A percentile compares a stretch with the other conserved stretches of the same genome.
These are phyloP conservation scores for Sciaenops ocellatus DNA, from an alignment of 2,797 vertebrate genomes.

Conservation along the genomic window DNA sequence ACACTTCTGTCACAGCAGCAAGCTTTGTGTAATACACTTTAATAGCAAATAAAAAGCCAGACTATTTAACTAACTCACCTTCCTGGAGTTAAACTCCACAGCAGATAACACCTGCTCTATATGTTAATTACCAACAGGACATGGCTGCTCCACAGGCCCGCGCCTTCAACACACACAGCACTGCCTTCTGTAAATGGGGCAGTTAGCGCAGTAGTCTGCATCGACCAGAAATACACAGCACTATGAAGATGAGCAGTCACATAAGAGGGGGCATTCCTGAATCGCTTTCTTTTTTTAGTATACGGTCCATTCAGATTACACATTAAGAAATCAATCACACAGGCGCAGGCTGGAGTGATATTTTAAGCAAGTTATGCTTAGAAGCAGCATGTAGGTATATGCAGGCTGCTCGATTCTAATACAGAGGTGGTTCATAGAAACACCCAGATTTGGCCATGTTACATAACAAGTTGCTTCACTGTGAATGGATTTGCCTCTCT, in stretches of 20 bases:
- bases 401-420: conserved; percentile 23
- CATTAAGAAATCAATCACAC: conserved; percentile 7
- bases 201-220: not conserved
- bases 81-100: conserved; percentile 10
- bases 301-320: not conserved
- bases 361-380: conserved; percentile 21
- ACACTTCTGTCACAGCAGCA: not conserved
- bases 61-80: not conserved
- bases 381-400: not conserved
- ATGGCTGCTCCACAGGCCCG: conserved; percentile 13
- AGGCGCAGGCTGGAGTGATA: not conserved
- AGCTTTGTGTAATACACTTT: not conserved
- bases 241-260: conserved; percentile 1
- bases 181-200: not conserved
- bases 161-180: conserved; percentile 61
- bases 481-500: not conserved
- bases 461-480: not conserved
- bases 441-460: not conserved
- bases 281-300: conserved; percentile 1
- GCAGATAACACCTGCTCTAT: conserved; percentile 25
- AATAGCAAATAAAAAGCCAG: not conserved
- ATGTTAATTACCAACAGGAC: conserved; percentile 31
- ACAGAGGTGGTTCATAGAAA: not conserved
- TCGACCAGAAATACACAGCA: not conserved
- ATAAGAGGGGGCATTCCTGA: not conserved